These are phyloP conservation scores for Conus canariensis DNA, from an alignment of 2,888 invertebrate genomes.

Conservation along the genomic window DNA sequence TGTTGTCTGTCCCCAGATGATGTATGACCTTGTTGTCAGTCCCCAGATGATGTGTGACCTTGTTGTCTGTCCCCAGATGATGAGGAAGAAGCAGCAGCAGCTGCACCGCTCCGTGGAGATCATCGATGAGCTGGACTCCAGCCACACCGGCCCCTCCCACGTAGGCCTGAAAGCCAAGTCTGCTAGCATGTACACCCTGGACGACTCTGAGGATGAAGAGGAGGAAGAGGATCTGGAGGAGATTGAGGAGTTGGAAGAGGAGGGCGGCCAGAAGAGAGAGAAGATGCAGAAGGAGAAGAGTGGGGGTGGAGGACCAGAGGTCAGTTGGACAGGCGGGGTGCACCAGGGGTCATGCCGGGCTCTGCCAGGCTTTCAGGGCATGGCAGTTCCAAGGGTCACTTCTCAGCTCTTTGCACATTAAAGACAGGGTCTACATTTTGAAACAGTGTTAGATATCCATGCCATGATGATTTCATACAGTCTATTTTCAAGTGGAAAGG, in stretches of 20 bases:
- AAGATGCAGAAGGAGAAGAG: not conserved
- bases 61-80: conserved; percentile 36
- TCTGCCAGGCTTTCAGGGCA: too few relatives aligned
- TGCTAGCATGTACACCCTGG: conserved; percentile 56
- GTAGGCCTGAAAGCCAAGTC: conserved; percentile 34
- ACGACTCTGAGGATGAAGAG: conserved; percentile 58
- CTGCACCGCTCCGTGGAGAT: conserved; percentile 45
- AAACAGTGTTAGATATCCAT: too few relatives aligned
- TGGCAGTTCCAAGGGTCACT: too few relatives aligned
- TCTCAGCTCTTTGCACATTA: too few relatives aligned
- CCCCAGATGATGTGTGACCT: too few relatives aligned
- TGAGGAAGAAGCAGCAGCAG: conserved; percentile 25
- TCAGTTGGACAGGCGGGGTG: not conserved
- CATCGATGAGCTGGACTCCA: conserved; percentile 49
- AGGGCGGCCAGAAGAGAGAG: not conserved
- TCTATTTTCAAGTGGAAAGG: too few relatives aligned
- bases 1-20: too few relatives aligned
- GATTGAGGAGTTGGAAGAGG: not conserved
- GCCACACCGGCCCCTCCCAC: not conserved
- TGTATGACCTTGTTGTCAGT: too few relatives aligned
- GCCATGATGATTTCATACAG: too few relatives aligned
- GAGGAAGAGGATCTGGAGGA: conserved; percentile 27
- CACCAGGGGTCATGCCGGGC: too few relatives aligned
- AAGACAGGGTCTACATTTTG: too few relatives aligned
- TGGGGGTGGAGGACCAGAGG: not conserved